Percentiles rank a stretch among this genome's conserved stretches.
Evolutionary conservation across 2,797 vertebrate genomes (phyloP).

Genomic region (Danio tinwini): DNA sequence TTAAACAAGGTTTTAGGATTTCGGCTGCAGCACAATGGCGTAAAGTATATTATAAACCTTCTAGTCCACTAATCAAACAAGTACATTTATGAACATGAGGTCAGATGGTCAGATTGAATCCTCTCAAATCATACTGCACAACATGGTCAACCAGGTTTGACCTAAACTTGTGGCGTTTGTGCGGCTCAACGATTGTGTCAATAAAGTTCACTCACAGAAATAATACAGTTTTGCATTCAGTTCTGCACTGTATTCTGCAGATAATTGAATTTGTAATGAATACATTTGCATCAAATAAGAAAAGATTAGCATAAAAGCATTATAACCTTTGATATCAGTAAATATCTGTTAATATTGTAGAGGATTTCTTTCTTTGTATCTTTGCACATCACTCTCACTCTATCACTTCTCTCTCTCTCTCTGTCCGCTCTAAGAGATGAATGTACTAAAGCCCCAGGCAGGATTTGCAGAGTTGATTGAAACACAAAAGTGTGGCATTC

Average conservation of each 20-base stretch:
- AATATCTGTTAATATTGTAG: constrained; percentile 5
- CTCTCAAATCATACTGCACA: background rate
- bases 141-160: background rate
- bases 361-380: constrained; percentile 25
- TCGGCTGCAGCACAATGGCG: background rate
- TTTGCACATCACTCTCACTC: background rate
- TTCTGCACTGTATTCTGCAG: background rate
- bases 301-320: background rate
- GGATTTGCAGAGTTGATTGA: constrained; percentile 76
- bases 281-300: no score
- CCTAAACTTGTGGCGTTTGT: background rate
- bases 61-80: background rate
- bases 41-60: background rate
- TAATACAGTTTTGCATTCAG: background rate
- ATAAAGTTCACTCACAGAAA: background rate
- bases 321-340: background rate
- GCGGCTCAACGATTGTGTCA: background rate
- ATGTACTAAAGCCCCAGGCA: constrained; percentile 67
- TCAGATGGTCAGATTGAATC: background rate
- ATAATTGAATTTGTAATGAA: background rate
- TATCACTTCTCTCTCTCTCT: constrained; percentile 7
- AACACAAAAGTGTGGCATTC: constrained; percentile 78
- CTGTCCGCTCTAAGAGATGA: constrained; percentile 50
- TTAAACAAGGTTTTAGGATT: background rate
- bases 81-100: background rate